Conservation (phyloP, 2,113 vertebrate species). For the Pomatostomus ruficeps region DNA sequence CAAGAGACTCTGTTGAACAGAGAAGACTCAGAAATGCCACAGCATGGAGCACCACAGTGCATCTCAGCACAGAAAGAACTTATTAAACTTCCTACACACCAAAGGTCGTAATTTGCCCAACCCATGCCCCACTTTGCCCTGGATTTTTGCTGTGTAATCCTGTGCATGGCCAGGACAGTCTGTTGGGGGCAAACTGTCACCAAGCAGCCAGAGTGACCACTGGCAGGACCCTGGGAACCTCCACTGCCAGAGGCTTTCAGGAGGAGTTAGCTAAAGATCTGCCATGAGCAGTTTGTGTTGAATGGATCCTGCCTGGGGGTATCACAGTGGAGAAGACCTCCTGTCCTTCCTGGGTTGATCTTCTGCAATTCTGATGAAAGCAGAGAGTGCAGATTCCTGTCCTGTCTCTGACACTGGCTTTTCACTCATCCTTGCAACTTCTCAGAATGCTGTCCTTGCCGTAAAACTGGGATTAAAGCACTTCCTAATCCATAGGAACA, state of each 20-base stretch:
- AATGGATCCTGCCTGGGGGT: neutral
- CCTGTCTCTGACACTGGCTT: neutral
- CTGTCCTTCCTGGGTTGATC: neutral
- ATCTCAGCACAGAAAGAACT: neutral
- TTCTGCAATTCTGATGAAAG: neutral
- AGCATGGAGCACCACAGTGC: neutral
- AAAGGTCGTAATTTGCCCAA: neutral
- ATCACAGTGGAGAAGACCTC: neutral
- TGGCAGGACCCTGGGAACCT: neutral
- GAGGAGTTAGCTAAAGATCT: neutral
- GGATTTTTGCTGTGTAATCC: neutral
- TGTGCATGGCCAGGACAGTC: neutral
- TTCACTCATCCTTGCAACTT: neutral
- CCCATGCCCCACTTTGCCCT: neutral
- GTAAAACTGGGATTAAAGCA: neutral
- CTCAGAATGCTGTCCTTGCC: neutral
- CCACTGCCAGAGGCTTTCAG: neutral
- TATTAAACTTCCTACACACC: neutral
- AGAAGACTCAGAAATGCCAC: neutral
- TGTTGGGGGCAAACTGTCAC: neutral
- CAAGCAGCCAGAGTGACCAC: neutral
- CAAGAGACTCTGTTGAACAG: neutral
- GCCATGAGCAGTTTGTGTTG: neutral
- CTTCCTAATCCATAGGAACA: neutral
- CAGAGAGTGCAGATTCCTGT: neutral